These are phyloP conservation scores for Sarcophaga caerulescens DNA, from an alignment of 2,888 invertebrate species.

Conservation along the genomic window DNA sequence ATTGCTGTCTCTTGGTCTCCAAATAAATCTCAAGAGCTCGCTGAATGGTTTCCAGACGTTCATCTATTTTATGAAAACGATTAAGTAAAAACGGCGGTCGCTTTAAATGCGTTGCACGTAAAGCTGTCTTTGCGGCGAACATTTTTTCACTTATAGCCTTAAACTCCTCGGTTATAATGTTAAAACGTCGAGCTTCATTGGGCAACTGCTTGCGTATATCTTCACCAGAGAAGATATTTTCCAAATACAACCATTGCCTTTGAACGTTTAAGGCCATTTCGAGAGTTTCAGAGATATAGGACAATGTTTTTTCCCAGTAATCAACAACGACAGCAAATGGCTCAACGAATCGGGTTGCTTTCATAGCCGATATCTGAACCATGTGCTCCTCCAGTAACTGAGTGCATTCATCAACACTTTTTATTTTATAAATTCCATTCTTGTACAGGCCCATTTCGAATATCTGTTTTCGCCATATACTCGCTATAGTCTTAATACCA, in stretches of 20 bases:
- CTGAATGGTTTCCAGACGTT: conserved; percentile 89
- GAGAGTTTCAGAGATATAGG: conserved; percentile 90
- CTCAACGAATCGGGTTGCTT: conserved; percentile 92
- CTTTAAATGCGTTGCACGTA: conserved; percentile 85
- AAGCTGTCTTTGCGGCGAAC: conserved; percentile 82
- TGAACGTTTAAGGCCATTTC: conserved; percentile 92
- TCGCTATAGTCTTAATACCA: conserved; percentile 87
- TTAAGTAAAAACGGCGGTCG: conserved; percentile 85
- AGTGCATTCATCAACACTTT: conserved; percentile 89
- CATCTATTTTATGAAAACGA: conserved; percentile 87
- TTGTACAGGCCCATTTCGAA: conserved; percentile 89
- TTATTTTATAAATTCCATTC: conserved; percentile 86
- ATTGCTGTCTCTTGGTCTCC: conserved; percentile 93
- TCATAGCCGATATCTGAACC: conserved; percentile 92
- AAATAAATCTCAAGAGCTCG: conserved; percentile 92
- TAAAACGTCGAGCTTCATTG: conserved; percentile 88
- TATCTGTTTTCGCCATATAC: conserved; percentile 87
- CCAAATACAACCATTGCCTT: conserved; percentile 92
- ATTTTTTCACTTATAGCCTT: conserved; percentile 84
- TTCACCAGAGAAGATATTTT: conserved; percentile 93
- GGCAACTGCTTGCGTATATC: conserved; percentile 93
- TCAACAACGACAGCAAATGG: conserved; percentile 92
- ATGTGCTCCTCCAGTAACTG: conserved; percentile 91
- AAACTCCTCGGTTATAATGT: conserved; percentile 87
- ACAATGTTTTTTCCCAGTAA: conserved; percentile 92